These are phyloP conservation scores for Neuroscelio doddi DNA, from an alignment of 2,888 invertebrate genomes.

Conservation along the genomic window DNA sequence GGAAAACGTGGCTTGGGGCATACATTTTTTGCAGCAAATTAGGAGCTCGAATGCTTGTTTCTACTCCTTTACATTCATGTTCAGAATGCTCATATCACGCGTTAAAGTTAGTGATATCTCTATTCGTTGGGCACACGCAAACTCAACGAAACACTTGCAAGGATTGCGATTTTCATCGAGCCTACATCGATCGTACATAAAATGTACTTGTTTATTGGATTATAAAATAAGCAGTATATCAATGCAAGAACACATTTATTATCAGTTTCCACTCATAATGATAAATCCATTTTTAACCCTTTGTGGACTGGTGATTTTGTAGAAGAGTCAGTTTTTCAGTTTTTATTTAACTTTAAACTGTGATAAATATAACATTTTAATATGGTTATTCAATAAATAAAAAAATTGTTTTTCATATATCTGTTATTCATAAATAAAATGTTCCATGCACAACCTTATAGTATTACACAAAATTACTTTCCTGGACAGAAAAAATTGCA, in stretches of 20 bases:
- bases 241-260: not conserved
- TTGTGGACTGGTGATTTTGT: too few species aligned
- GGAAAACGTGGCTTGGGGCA: slow-evolving; percentile 21
- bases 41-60: slow-evolving; percentile 31
- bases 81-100: slow-evolving; percentile 45
- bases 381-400: too few species aligned
- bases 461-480: too few species aligned
- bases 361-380: too few species aligned
- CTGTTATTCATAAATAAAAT: too few species aligned
- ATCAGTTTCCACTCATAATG: too few species aligned
- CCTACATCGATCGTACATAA: slow-evolving; percentile 20
- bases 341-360: too few species aligned
- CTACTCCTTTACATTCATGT: slow-evolving; percentile 26
- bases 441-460: too few species aligned
- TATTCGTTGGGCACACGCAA: slow-evolving; percentile 46
- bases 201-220: slow-evolving; percentile 13
- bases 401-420: too few species aligned
- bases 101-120: slow-evolving; percentile 49
- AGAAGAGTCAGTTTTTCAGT: too few species aligned
- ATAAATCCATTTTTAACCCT: too few species aligned
- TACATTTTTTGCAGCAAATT: slow-evolving; percentile 37
- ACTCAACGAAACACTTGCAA: slow-evolving; percentile 27
- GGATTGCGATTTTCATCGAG: slow-evolving; percentile 23
- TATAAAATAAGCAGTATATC: not conserved
- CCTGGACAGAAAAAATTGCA: too few species aligned